Conservation (phyloP, 1,140 invertebrate genomes). For the Galleria mellonella region DNA sequence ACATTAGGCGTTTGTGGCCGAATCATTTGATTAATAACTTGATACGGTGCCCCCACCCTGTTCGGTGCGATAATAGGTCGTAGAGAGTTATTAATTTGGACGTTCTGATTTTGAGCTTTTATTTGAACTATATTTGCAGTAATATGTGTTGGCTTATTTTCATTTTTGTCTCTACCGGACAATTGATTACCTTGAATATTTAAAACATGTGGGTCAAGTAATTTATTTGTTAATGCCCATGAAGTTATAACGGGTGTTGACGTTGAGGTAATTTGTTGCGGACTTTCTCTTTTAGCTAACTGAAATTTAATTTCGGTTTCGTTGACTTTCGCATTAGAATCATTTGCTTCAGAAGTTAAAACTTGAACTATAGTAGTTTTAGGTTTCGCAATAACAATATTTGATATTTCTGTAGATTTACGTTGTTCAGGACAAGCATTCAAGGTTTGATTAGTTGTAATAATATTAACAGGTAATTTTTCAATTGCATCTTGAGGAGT, state of each 20-base stretch:
- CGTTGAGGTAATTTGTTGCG: slow-evolving; percentile 66
- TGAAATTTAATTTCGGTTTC: slow-evolving; percentile 39
- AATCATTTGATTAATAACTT: slow-evolving; percentile 68
- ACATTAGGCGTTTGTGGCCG: slow-evolving; percentile 55
- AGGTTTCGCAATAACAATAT: slow-evolving; percentile 30
- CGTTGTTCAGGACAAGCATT: slow-evolving; percentile 28
- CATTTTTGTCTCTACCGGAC: slow-evolving; percentile 36
- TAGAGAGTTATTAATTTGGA: slow-evolving; percentile 36
- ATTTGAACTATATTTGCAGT: slow-evolving; percentile 66
- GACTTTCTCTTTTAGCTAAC: slow-evolving; percentile 59
- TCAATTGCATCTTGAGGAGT: slow-evolving; percentile 53
- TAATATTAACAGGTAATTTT: slow-evolving; percentile 55
- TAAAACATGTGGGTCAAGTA: slow-evolving; percentile 55
- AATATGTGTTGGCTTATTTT: slow-evolving; percentile 62
- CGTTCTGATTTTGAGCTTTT: slow-evolving; percentile 39
- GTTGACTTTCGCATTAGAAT: slow-evolving; percentile 17
- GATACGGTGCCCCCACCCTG: slow-evolving; percentile 55
- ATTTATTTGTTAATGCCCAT: slow-evolving; percentile 63
- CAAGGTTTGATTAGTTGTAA: slow-evolving; percentile 47
- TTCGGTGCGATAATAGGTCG: slow-evolving; percentile 50
- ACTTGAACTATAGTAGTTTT: slow-evolving; percentile 43
- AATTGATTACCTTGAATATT: slow-evolving; percentile 39
- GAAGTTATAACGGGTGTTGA: slow-evolving; percentile 75
- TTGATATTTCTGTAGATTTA: slow-evolving; percentile 28
- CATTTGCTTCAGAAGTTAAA: slow-evolving; percentile 23